Evolutionary conservation across 1,140 invertebrate species (phyloP).

Genomic region (Leptestheria dahalacensis): DNA sequence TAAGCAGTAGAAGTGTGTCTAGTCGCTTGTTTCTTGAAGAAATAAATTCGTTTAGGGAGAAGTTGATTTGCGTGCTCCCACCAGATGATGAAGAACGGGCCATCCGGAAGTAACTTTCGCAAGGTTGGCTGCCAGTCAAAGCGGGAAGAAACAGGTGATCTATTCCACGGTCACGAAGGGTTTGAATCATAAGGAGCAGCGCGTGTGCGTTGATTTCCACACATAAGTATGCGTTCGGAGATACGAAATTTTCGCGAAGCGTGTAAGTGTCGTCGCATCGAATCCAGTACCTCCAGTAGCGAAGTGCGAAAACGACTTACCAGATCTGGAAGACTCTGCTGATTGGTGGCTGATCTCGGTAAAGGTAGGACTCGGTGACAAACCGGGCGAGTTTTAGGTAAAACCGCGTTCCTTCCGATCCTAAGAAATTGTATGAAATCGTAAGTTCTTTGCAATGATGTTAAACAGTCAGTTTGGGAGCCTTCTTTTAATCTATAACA

Average conservation of each 20-base stretch:
- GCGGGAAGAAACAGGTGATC: not conserved
- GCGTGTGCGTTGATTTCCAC: not conserved
- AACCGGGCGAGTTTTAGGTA: not conserved
- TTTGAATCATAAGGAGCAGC: not conserved
- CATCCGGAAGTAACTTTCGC: not conserved
- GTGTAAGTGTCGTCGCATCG: not conserved
- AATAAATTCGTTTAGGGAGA: not conserved
- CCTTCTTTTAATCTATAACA: too few relatives aligned
- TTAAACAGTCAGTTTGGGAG: not conserved
- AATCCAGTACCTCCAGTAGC: not conserved
- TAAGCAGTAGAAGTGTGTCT: not conserved
- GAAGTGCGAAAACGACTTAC: not conserved
- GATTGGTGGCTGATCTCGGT: not conserved
- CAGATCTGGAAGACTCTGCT: not conserved
- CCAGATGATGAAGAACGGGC: not conserved
- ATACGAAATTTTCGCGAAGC: not conserved
- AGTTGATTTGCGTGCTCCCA: not conserved
- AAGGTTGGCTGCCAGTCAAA: not conserved
- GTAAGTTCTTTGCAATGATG: not conserved
- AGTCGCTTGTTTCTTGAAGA: not conserved
- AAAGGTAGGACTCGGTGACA: not conserved
- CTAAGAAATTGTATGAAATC: not conserved
- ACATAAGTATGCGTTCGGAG: not conserved
- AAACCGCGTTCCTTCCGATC: not conserved
- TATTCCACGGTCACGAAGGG: not conserved